Conservation (phyloP, 2,888 invertebrate genomes). For the Antheraea yamamai region DNA sequence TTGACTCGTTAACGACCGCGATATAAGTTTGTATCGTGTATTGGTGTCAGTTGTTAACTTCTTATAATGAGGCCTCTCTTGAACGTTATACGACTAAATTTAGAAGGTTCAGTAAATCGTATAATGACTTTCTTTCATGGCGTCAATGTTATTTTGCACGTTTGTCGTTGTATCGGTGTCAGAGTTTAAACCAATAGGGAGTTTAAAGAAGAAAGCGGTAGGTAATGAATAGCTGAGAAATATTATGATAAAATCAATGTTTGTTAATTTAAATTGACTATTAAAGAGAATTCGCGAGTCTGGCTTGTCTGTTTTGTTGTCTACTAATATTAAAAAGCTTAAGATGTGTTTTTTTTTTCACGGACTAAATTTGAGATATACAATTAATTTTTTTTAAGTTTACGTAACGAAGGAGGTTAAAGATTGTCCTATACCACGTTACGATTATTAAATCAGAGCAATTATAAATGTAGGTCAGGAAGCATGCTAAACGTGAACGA, state of each 20-base stretch:
- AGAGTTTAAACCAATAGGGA: not conserved
- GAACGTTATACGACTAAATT: slow-evolving; percentile 4
- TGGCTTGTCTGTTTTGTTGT: not conserved
- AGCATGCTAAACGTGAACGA: too few species aligned
- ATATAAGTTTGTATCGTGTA: not conserved
- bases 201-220: not conserved
- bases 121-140: not conserved
- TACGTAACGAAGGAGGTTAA: too few species aligned
- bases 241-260: not conserved
- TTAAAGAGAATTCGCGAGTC: not conserved
- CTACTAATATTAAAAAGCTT: too few species aligned
- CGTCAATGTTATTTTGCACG: not conserved
- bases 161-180: not conserved
- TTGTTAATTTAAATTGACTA: not conserved
- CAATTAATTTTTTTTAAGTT: too few species aligned
- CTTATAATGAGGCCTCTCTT: slow-evolving; percentile 7
- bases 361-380: too few species aligned
- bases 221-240: not conserved
- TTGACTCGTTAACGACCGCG: slow-evolving; percentile 22
- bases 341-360: too few species aligned
- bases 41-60: not conserved
- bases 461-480: too few species aligned
- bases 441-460: too few species aligned
- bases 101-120: not conserved
- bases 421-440: too few species aligned